Evolutionary conservation across 2,888 invertebrate species (phyloP).

Genomic region (Spatulosminthurus flaviceps): DNA sequence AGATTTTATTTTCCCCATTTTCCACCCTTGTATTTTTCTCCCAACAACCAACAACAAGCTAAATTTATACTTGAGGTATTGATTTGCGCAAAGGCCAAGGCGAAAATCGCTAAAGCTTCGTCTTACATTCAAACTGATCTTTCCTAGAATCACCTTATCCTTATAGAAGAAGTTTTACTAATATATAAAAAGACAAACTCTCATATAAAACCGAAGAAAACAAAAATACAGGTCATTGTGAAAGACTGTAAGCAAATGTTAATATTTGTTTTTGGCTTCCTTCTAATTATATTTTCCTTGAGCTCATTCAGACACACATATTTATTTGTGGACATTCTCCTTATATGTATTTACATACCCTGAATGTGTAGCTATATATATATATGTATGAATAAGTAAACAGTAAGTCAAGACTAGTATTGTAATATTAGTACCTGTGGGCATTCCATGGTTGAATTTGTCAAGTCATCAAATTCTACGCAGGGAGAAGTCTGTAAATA

Average conservation of each 20-base stretch:
- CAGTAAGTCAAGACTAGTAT: background rate
- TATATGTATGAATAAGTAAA: too few species aligned
- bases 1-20: slow-evolving; percentile 3
- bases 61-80: background rate
- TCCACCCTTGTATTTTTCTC: background rate
- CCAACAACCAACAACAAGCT: background rate
- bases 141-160: too few species aligned
- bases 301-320: background rate
- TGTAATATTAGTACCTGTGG: slow-evolving; percentile 33
- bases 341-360: background rate
- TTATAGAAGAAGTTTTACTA: too few species aligned
- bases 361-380: too few species aligned
- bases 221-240: background rate
- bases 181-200: too few species aligned
- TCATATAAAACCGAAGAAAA: background rate
- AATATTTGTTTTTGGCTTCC: background rate
- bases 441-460: slow-evolving; percentile 45
- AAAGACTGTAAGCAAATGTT: background rate
- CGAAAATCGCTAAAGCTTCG: too few species aligned
- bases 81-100: too few species aligned
- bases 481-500: slow-evolving; percentile 44
- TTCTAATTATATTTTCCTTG: background rate
- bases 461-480: slow-evolving; percentile 38
- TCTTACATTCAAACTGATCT: too few species aligned
- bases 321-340: background rate